Conservation (phyloP, 2,113 vertebrate genomes). For the Cromileptes altivelis region DNA sequence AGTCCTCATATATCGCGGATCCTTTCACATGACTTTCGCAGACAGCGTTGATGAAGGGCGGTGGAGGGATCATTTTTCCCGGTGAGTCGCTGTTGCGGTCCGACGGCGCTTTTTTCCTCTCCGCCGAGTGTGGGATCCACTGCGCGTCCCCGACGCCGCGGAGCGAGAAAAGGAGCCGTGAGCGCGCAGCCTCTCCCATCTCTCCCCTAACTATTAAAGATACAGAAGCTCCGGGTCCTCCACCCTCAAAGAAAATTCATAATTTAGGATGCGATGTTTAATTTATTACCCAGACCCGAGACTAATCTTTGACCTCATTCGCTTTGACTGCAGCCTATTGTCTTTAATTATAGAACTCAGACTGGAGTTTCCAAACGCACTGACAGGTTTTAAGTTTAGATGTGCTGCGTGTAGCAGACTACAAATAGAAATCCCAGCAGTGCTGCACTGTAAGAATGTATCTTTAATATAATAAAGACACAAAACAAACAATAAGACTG, state of each 20-base stretch:
- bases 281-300: conserved; percentile 66
- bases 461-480: background rate
- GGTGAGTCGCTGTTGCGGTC: conserved; percentile 71
- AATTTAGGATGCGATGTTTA: conserved; percentile 77
- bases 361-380: conserved; percentile 20
- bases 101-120: conserved; percentile 76
- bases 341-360: conserved; percentile 15
- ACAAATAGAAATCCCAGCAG: background rate
- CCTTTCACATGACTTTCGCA: conserved; percentile 67
- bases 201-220: conserved; percentile 83
- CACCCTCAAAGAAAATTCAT: conserved; percentile 74
- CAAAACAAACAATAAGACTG: background rate
- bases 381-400: conserved; percentile 3
- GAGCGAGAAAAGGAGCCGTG: conserved; percentile 68
- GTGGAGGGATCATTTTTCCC: conserved; percentile 82
- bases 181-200: conserved; percentile 88
- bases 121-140: conserved; percentile 60
- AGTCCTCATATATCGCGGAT: conserved; percentile 54
- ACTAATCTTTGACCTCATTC: conserved; percentile 77
- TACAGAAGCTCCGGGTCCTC: conserved; percentile 64
- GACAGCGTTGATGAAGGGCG: conserved; percentile 50
- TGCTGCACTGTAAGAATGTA: background rate
- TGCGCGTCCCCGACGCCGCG: conserved; percentile 81
- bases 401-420: background rate
- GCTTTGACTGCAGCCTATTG: conserved; percentile 26